Evolutionary conservation across 2,113 vertebrate genomes (phyloP).

Genomic region (Grammomys dolichurus): DNA sequence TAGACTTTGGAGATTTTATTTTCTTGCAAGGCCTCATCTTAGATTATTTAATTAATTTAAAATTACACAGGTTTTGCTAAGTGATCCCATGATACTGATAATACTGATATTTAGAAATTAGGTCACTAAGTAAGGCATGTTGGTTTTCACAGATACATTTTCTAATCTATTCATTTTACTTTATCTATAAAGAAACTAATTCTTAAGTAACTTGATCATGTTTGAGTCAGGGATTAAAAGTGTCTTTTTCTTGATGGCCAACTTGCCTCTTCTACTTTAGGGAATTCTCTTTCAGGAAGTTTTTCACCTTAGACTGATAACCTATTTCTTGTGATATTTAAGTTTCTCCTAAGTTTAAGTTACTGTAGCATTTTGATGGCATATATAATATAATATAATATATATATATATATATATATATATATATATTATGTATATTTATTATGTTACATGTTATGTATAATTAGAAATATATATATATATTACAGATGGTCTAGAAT

Average conservation of each 20-base stretch:
- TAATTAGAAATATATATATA: background rate
- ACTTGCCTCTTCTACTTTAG: background rate
- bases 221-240: background rate
- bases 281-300: background rate
- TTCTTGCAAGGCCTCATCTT: background rate
- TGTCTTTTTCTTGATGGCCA: background rate
- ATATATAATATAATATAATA: background rate
- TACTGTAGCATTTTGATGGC: background rate
- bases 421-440: background rate
- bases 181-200: background rate
- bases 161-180: background rate
- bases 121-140: background rate
- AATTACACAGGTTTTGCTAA: background rate
- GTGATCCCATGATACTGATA: background rate
- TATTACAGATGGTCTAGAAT: background rate
- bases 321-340: background rate
- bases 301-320: background rate
- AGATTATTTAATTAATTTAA: background rate
- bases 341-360: background rate
- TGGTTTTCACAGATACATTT: background rate
- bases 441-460: background rate
- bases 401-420: background rate
- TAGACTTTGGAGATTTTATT: background rate
- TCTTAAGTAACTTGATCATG: background rate
- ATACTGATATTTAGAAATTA: background rate